phyloP scores from a whole-genome alignment of 2,797 vertebrate species.

The Simalia tracyae region DNA sequence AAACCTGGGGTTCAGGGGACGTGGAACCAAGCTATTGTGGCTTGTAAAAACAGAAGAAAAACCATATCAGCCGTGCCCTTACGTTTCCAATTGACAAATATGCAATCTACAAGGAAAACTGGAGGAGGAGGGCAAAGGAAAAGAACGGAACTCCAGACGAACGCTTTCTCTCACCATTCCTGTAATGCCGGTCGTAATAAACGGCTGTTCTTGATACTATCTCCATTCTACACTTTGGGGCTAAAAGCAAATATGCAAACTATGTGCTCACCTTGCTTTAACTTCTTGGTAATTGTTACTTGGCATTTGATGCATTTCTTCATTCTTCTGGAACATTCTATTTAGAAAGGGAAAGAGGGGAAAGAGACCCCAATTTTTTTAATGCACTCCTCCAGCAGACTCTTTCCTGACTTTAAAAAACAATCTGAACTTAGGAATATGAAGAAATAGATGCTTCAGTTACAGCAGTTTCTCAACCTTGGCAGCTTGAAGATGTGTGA shows the following conservation, averaged over 20 bases:
- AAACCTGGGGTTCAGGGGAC: neutral
- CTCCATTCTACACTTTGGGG: too few species aligned
- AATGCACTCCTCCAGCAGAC: too few species aligned
- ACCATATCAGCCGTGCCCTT: neutral
- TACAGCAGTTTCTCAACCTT: neutral
- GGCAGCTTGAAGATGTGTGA: too few species aligned
- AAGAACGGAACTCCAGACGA: neutral
- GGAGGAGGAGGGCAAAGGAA: neutral
- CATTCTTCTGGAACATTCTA: slow-evolving; percentile 96
- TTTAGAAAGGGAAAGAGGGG: fast-evolving
- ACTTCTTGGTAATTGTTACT: slow-evolving; percentile 92
- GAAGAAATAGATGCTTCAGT: neutral
- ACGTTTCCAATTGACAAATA: neutral
- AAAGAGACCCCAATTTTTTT: neutral
- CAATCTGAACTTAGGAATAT: neutral
- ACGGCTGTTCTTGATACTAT: neutral
- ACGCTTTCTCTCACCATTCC: neutral
- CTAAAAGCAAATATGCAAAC: neutral
- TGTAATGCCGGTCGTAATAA: neutral
- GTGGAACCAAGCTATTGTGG: neutral
- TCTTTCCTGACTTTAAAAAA: neutral
- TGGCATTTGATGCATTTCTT: slow-evolving; percentile 99
- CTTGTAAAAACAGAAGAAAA: neutral
- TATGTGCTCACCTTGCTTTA: slow-evolving; percentile 84
- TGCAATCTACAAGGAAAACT: neutral